These are phyloP conservation scores for Podarcis cretensis DNA, from an alignment of 2,113 vertebrate genomes.

Conservation along the genomic window DNA sequence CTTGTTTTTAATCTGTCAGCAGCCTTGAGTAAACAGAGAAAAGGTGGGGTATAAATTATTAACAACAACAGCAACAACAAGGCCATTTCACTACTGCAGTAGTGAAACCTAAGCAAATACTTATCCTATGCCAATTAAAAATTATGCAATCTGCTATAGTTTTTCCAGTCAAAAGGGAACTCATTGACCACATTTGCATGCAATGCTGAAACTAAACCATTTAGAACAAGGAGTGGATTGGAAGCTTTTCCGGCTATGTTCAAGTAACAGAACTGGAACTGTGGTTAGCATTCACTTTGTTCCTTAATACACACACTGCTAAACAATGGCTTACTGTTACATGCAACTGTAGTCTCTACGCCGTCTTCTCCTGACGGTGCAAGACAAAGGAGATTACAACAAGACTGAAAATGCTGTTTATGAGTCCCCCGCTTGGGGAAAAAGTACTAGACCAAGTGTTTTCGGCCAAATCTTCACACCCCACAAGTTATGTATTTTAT, in stretches of 20 bases:
- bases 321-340: not conserved
- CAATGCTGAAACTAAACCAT: not conserved
- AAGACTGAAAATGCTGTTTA: not conserved
- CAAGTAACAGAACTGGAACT: not conserved
- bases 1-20: too few relatives aligned
- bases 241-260: not conserved
- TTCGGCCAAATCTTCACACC: not conserved
- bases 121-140: constrained; percentile 46
- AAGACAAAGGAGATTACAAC: not conserved
- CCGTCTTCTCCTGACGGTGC: not conserved
- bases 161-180: not conserved
- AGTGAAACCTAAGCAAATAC: not conserved
- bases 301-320: not conserved
- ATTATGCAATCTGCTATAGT: constrained; percentile 19
- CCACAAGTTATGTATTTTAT: not conserved
- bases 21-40: too few relatives aligned
- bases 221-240: too few relatives aligned
- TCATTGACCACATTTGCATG: constrained; percentile 35
- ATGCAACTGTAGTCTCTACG: not conserved
- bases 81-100: not conserved
- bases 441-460: not conserved
- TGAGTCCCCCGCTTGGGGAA: not conserved
- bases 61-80: too few relatives aligned
- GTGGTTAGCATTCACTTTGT: not conserved
- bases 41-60: too few relatives aligned